Base-by-base conservation (phyloP, 1,140 invertebrate genomes). In the Diprion similis region DNA sequence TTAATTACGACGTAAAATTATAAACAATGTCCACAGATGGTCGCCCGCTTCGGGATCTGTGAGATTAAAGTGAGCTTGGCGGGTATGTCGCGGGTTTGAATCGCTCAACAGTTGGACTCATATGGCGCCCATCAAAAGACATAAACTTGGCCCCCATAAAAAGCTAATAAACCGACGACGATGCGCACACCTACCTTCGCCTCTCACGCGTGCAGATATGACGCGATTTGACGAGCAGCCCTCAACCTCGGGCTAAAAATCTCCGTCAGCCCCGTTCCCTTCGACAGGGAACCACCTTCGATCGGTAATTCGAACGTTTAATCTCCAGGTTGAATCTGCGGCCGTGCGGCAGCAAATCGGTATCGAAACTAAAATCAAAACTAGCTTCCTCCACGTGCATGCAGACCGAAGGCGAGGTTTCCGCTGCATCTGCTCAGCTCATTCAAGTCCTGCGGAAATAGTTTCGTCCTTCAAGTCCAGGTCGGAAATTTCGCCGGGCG, bases 1-100 rank as follows among this genome's bases (percentile, higher is more conserved):
- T 85, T 85, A 83, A 83, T 83, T 80, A 81, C 79, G 78, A 76
- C 80, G 79, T 83, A 81, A 83, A 84, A 82, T 68, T 77, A 83
- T 80, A 80, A 83, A 83, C 78, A 82, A 82, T 83, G 80, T 68
- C 76, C 72, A 73, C 76, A 79, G 79, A 78, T 80, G 77, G 69
- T 77, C 71, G 15, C 10, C 46, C 66, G 78, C 74, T 68, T 65
- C 73, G 66, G 71, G 74, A 77, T 75, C 75, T 68, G 68, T 71
- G 68, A 70, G 74, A 77, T 75, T 76, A 77, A 72, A 70, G 73
- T 71, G 75, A 46, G 69, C 48, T 46, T 6, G 59, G 24, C 24
- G 24, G 24, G 24, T 6, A 37, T 37, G 24, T 37, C 51, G n/a
- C 15, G 73, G 71, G 67, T 81, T 75, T 79, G 80, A 83, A 83